Conservation (phyloP, 1,140 invertebrate species). For the Drosophila kohkoa region DNA sequence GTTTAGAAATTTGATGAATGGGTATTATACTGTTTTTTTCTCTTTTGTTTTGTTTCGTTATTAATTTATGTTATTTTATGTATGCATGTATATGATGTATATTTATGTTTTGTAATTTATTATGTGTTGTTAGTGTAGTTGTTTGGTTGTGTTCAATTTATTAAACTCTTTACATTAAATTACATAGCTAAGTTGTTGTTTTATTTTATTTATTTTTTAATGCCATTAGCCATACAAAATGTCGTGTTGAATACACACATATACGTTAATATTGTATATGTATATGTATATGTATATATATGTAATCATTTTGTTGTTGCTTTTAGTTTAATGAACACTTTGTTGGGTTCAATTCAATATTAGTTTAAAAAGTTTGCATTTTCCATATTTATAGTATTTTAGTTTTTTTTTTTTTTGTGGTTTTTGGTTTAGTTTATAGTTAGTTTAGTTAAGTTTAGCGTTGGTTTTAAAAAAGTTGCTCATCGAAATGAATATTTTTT, state of each 20-base stretch:
- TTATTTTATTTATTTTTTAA: conserved; percentile 36
- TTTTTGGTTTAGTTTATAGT: conserved; percentile 35
- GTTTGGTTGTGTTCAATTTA: conserved; percentile 59
- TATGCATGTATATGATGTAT: conserved; percentile 17
- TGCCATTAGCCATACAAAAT: conserved; percentile 76
- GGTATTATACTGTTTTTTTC: conserved; percentile 18
- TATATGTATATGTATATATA: conserved; percentile 17
- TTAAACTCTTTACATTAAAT: conserved; percentile 77
- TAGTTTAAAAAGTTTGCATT: conserved; percentile 79
- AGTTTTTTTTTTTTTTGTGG: not conserved
- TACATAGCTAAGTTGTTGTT: conserved; percentile 75
- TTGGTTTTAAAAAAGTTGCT: conserved; percentile 73
- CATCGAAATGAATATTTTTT: conserved; percentile 66
- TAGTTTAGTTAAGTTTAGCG: conserved; percentile 53
- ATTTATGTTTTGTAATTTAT: conserved; percentile 32
- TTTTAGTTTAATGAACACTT: conserved; percentile 83
- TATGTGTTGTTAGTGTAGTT: conserved; percentile 38
- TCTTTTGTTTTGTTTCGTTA: conserved; percentile 10
- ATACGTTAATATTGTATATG: conserved; percentile 23
- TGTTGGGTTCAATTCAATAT: conserved; percentile 83
- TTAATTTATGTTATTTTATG: conserved; percentile 25
- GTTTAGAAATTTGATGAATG: conserved; percentile 54
- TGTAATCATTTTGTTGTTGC: conserved; percentile 40
- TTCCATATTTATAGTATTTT: conserved; percentile 42
- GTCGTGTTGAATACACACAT: conserved; percentile 49